phyloP scores from a whole-genome alignment of 2,113 vertebrate genomes.

The Pungitius pungitius region DNA sequence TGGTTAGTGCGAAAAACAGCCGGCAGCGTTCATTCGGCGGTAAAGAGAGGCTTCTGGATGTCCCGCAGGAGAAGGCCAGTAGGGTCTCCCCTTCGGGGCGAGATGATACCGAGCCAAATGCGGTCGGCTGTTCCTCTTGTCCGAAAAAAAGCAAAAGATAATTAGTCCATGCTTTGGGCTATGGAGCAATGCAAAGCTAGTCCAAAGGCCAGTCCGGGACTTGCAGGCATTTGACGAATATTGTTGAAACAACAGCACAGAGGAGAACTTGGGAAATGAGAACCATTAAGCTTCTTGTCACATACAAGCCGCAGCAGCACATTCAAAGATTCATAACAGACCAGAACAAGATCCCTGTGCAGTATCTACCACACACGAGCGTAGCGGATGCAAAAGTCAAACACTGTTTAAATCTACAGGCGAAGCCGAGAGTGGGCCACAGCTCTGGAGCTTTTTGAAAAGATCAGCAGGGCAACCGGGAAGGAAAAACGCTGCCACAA shows the following conservation, averaged over 20 bases:
- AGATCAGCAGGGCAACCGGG: conserved; percentile 66
- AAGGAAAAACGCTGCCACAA: conserved; percentile 42
- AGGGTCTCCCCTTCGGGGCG: conserved; percentile 1
- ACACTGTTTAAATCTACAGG: conserved; percentile 37
- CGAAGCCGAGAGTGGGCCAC: conserved; percentile 7
- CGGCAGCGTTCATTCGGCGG: conserved; percentile 3
- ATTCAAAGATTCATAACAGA: conserved; percentile 25
- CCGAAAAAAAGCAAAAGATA: not conserved
- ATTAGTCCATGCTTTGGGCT: not conserved
- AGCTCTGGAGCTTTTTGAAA: conserved; percentile 56
- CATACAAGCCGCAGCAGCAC: not conserved
- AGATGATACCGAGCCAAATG: conserved; percentile 14
- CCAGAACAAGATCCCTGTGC: conserved; percentile 20
- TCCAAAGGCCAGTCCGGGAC: not conserved
- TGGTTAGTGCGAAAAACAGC: conserved; percentile 11
- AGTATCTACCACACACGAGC: conserved; percentile 21
- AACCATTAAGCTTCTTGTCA: conserved; percentile 18
- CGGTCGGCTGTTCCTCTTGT: conserved; percentile 16
- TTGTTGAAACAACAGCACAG: not conserved
- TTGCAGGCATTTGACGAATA: not conserved
- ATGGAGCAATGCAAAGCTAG: too few species aligned
- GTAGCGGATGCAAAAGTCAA: conserved; percentile 29
- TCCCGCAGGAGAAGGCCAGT: conserved; percentile 15
- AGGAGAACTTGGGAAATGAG: conserved; percentile 3
- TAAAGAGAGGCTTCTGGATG: conserved; percentile 29